A percentile compares a stretch with the other conserved stretches of the same genome.
Evolutionary conservation across 2,888 invertebrate genomes (phyloP).

Genomic region (Linyphia triangularis): DNA sequence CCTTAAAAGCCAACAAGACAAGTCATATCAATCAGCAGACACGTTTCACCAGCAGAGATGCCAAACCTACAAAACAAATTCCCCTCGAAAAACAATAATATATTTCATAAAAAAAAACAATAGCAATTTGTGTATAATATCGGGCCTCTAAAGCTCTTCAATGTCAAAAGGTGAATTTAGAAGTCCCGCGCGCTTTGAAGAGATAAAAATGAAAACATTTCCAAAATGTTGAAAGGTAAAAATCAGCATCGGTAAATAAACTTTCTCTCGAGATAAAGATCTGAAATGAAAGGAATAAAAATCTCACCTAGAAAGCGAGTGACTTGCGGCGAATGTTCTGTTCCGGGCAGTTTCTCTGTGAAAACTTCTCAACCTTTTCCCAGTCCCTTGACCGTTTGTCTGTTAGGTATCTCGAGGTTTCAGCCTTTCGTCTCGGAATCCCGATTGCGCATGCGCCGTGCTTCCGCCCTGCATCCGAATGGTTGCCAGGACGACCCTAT

Average conservation of each 20-base stretch:
- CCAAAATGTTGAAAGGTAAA: neutral
- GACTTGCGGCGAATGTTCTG: conserved; percentile 7
- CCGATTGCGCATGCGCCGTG: conserved; percentile 20
- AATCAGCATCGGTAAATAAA: neutral
- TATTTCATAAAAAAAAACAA: neutral
- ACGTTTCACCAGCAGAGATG: neutral
- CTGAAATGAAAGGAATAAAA: neutral
- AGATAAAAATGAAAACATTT: conserved; percentile 18
- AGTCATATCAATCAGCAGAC: neutral
- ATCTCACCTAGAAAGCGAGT: neutral
- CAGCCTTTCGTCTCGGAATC: conserved; percentile 53
- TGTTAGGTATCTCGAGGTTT: conserved; percentile 54
- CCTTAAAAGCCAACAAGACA: neutral
- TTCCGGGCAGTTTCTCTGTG: neutral
- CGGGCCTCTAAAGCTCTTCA: conserved; percentile 41
- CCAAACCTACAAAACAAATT: neutral
- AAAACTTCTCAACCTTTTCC: conserved; percentile 31
- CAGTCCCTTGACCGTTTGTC: conserved; percentile 51
- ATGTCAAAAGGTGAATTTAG: conserved; percentile 71
- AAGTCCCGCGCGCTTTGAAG: conserved; percentile 1
- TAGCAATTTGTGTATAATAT: conserved; percentile 18
- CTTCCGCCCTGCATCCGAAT: conserved; percentile 69
- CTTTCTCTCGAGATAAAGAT: neutral
- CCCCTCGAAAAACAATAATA: too few species aligned
- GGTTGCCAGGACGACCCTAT: conserved; percentile 55